These are phyloP conservation scores for Epistrophella euchroma DNA, from an alignment of 2,888 invertebrate genomes.

Conservation along the genomic window DNA sequence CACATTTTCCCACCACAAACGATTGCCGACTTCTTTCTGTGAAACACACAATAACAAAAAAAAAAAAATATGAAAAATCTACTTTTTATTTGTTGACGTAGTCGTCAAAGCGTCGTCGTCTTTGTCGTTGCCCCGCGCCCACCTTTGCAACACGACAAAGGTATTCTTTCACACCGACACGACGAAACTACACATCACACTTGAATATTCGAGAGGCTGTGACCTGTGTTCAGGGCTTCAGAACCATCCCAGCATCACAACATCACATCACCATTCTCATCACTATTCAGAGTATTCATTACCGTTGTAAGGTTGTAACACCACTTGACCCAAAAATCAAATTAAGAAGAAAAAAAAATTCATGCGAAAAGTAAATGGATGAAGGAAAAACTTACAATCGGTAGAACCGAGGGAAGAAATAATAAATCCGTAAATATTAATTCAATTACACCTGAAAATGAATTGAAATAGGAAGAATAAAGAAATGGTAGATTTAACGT, in stretches of 20 bases:
- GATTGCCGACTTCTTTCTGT: slow-evolving; percentile 36
- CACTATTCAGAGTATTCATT: slow-evolving; percentile 28
- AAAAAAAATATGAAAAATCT: slow-evolving; percentile 59
- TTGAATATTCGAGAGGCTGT: slow-evolving; percentile 64
- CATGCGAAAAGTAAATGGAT: slow-evolving; percentile 32
- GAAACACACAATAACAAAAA: slow-evolving; percentile 12
- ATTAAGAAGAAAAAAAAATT: slow-evolving; percentile 35
- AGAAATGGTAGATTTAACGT: slow-evolving; percentile 5
- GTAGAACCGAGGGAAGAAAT: background rate
- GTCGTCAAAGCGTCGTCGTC: slow-evolving; percentile 24
- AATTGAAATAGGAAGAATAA: slow-evolving; percentile 17
- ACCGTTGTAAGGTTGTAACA: slow-evolving; percentile 35
- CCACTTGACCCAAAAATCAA: slow-evolving; percentile 72
- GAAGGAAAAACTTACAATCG: slow-evolving; percentile 31
- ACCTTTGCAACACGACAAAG: slow-evolving; percentile 31
- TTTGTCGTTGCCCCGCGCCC: slow-evolving; percentile 1
- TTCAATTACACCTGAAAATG: slow-evolving; percentile 67
- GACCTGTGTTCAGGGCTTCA: slow-evolving; percentile 57
- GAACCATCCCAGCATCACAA: slow-evolving; percentile 25
- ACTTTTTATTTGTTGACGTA: slow-evolving; percentile 37
- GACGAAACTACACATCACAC: slow-evolving; percentile 44
- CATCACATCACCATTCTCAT: slow-evolving; percentile 47
- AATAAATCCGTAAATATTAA: slow-evolving; percentile 59
- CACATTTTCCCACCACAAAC: slow-evolving; percentile 48
- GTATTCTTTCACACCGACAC: slow-evolving; percentile 27